These are phyloP conservation scores for Andrena flavipes DNA, from an alignment of 2,888 invertebrate species.

Conservation along the genomic window DNA sequence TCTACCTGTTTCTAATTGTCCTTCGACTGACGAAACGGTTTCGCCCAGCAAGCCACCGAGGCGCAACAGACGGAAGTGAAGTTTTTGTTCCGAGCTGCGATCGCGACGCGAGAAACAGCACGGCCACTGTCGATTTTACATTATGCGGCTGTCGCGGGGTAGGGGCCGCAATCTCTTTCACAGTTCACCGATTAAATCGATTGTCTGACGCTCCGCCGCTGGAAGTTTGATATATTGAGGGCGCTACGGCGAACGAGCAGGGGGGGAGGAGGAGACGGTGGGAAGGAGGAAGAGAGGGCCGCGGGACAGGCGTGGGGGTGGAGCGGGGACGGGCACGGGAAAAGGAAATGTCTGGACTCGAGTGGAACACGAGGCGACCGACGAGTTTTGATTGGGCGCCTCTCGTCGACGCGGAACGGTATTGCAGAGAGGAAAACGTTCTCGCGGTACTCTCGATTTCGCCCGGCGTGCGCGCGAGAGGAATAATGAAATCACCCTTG, in stretches of 20 bases:
- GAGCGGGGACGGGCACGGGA: neutral
- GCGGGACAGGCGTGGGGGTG: neutral
- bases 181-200: slow-evolving; percentile 78
- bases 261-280: neutral
- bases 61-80: slow-evolving; percentile 53
- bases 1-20: no score
- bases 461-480: slow-evolving; percentile 42
- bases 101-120: slow-evolving; percentile 27
- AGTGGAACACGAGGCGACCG: slow-evolving; percentile 36
- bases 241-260: slow-evolving; percentile 12
- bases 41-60: neutral
- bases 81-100: slow-evolving; percentile 54
- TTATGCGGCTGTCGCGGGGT: slow-evolving; percentile 58
- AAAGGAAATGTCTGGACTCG: slow-evolving; percentile 51
- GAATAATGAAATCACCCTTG: slow-evolving; percentile 68
- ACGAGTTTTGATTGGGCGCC: slow-evolving; percentile 62
- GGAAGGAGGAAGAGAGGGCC: neutral
- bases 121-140: slow-evolving; percentile 63
- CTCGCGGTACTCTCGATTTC: slow-evolving; percentile 58
- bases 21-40: neutral
- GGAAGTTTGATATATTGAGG: slow-evolving; percentile 73
- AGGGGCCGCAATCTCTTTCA: slow-evolving; percentile 73
- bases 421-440: slow-evolving; percentile 44
- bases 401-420: slow-evolving; percentile 25
- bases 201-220: slow-evolving; percentile 72